A percentile compares a stretch with the other conserved stretches of the same genome.
These are phyloP conservation scores for Aleiodes sp. DNA, from an alignment of 1,140 invertebrate genomes.

Conservation along the genomic window DNA sequence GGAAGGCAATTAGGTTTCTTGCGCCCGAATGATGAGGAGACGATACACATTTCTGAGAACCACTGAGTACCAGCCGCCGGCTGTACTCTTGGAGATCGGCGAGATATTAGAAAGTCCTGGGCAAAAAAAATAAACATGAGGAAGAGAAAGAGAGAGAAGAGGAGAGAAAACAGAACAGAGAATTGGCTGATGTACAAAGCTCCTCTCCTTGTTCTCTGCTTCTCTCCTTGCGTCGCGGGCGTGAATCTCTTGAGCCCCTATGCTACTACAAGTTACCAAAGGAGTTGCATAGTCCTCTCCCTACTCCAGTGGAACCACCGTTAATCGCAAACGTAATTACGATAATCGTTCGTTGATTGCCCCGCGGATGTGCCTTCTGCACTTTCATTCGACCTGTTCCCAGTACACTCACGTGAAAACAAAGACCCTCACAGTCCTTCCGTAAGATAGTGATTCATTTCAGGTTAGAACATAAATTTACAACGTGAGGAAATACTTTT, in stretches of 20 bases:
- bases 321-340: conserved; percentile 52
- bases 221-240: background rate
- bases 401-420: conserved; percentile 17
- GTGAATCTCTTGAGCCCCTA: too few relatives aligned
- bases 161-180: conserved; percentile 33
- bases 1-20: conserved; percentile 18
- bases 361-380: conserved; percentile 47
- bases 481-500: background rate
- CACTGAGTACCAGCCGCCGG: conserved; percentile 28
- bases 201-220: background rate
- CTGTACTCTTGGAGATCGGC: conserved; percentile 24
- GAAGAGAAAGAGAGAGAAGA: conserved; percentile 25
- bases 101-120: conserved; percentile 50
- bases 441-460: background rate
- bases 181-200: background rate
- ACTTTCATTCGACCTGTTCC: conserved; percentile 37
- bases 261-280: too few relatives aligned
- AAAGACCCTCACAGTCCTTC: conserved; percentile 22
- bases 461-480: background rate
- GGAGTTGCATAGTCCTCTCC: background rate
- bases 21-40: background rate
- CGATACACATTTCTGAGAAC: conserved; percentile 36
- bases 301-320: conserved; percentile 25
- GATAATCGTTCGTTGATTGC: conserved; percentile 55
- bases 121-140: conserved; percentile 31